Percentiles rank a stretch among this genome's conserved stretches.
phyloP scores from a whole-genome alignment of 2,797 vertebrate genomes.

The Tragelaphus eurycerus region DNA sequence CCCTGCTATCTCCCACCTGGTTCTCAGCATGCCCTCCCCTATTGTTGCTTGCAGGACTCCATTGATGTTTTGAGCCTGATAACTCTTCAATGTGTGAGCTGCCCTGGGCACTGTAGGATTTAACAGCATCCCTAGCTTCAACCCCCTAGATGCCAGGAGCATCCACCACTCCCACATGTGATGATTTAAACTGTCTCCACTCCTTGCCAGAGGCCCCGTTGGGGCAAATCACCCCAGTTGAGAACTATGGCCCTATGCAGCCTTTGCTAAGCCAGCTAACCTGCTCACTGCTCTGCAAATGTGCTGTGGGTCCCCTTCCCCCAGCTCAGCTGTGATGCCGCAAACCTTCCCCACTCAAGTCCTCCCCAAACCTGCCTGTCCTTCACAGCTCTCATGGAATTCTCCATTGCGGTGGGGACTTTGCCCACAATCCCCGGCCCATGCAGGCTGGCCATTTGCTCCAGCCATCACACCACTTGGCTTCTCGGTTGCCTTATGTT shows the following conservation, averaged over 20 bases:
- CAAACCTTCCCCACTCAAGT: background rate
- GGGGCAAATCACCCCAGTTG: background rate
- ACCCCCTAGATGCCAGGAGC: background rate
- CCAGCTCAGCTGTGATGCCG: background rate
- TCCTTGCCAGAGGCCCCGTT: background rate
- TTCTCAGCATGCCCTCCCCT: background rate
- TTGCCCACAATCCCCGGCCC: background rate
- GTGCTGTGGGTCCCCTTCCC: background rate
- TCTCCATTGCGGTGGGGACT: rapidly evolving
- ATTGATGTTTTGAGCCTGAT: rapidly evolving
- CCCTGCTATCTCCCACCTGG: background rate
- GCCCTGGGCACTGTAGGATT: background rate
- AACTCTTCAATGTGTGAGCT: background rate
- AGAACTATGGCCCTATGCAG: background rate
- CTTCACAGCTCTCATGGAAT: background rate
- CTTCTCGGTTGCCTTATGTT: background rate
- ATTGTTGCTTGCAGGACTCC: too few relatives aligned
- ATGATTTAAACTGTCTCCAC: background rate
- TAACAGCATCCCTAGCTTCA: background rate
- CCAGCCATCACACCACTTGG: background rate
- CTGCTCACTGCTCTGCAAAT: background rate
- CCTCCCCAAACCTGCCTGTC: background rate
- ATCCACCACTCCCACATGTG: background rate
- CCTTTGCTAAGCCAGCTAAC: background rate
- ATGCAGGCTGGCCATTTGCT: background rate